These are phyloP conservation scores for Diarsia dahlii DNA, from an alignment of 2,888 invertebrate genomes.

Conservation along the genomic window DNA sequence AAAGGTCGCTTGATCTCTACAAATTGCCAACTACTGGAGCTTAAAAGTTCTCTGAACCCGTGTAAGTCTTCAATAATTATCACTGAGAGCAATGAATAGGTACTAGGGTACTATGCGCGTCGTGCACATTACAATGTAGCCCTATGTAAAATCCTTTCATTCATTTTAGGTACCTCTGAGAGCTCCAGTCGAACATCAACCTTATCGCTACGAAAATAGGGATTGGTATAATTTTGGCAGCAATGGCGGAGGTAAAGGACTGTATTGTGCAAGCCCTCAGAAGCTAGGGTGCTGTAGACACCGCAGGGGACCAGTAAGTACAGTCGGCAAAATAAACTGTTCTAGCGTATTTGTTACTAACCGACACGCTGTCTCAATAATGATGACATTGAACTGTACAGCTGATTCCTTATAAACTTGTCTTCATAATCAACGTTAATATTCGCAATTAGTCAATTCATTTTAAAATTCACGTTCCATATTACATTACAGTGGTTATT, in stretches of 20 bases:
- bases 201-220: neutral
- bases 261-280: conserved; percentile 50
- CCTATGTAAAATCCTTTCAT: conserved; percentile 24
- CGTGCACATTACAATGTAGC: conserved; percentile 40
- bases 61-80: conserved; percentile 40
- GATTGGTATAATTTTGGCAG: neutral
- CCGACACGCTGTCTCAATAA: conserved; percentile 17
- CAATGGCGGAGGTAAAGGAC: conserved; percentile 1
- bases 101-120: conserved; percentile 11
- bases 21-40: conserved; percentile 12
- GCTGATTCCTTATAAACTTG: conserved; percentile 27
- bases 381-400: conserved; percentile 40
- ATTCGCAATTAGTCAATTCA: neutral
- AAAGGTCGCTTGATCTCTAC: conserved; percentile 3
- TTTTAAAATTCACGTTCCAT: neutral
- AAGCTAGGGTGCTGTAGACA: conserved; percentile 36
- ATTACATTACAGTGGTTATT: conserved; percentile 21
- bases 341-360: conserved; percentile 21
- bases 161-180: conserved; percentile 3
- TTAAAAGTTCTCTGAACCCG: conserved; percentile 34
- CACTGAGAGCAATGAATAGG: conserved; percentile 29
- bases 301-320: conserved; percentile 39
- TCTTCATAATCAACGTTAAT: conserved; percentile 12
- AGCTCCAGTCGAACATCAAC: neutral
- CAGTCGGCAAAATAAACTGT: conserved; percentile 44